Evolutionary conservation across 2,113 vertebrate genomes (phyloP).

Genomic region (Tragelaphus imberbis): DNA sequence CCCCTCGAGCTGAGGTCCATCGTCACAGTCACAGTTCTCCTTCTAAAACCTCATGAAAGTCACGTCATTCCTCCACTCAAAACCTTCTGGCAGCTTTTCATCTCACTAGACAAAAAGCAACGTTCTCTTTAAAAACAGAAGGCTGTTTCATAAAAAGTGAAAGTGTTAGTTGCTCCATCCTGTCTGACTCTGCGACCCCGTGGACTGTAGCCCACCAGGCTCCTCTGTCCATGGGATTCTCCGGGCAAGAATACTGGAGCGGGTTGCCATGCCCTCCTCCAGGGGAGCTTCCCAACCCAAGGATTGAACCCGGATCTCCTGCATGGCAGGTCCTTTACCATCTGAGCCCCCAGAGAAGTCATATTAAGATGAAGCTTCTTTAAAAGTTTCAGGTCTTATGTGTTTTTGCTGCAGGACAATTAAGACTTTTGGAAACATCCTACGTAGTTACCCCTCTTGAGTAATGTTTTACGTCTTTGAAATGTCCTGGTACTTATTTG

Average conservation of each 20-base stretch:
- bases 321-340: background rate
- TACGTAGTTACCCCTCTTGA: background rate
- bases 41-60: background rate
- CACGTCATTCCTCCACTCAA: background rate
- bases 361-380: background rate
- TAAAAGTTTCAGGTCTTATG: background rate
- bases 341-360: background rate
- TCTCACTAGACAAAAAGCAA: background rate
- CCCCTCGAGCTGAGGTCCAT: accelerated
- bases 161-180: background rate
- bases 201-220: background rate
- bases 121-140: background rate
- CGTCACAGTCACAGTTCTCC: background rate
- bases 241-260: background rate
- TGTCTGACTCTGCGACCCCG: background rate
- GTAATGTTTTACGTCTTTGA: background rate
- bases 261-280: background rate
- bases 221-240: background rate
- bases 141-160: background rate
- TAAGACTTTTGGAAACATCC: background rate
- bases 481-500: background rate
- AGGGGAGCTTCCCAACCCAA: background rate
- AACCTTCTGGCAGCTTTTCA: background rate
- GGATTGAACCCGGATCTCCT: background rate
- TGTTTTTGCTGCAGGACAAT: background rate